Conservation (phyloP, 2,888 invertebrate species). For the Rhagium mordax region DNA sequence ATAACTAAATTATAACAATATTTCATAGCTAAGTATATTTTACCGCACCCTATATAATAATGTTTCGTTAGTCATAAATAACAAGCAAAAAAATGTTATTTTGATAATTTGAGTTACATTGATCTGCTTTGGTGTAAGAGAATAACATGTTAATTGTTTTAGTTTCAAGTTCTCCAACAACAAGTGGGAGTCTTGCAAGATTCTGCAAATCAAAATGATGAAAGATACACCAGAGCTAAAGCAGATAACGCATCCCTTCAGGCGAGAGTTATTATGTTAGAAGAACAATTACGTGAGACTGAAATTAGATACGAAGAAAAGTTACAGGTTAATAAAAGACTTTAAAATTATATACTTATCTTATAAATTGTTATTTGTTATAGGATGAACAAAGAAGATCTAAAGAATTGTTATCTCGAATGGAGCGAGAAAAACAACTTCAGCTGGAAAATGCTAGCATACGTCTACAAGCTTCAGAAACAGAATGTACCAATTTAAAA, state of each 20-base stretch:
- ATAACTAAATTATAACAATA: no score
- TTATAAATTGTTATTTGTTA: conserved; percentile 41
- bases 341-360: background rate
- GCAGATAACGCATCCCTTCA: conserved; percentile 94
- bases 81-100: no score
- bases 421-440: conserved; percentile 87
- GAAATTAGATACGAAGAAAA: conserved; percentile 72
- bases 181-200: conserved; percentile 92
- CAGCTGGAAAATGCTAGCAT: conserved; percentile 84
- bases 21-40: no score
- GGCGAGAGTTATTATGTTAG: conserved; percentile 92
- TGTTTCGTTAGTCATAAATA: no score
- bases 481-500: conserved; percentile 77
- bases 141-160: conserved; percentile 57
- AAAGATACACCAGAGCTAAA: conserved; percentile 90
- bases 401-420: conserved; percentile 85
- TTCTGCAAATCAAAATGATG: conserved; percentile 89
- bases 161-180: conserved; percentile 94
- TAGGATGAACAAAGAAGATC: conserved; percentile 91
- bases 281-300: conserved; percentile 88
- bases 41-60: no score
- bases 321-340: conserved; percentile 67
- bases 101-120: no score
- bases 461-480: conserved; percentile 79
- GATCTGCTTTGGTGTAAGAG: background rate